Base-by-base conservation (phyloP, 2,113 vertebrate species). In the Corydoras maculifer region DNA sequence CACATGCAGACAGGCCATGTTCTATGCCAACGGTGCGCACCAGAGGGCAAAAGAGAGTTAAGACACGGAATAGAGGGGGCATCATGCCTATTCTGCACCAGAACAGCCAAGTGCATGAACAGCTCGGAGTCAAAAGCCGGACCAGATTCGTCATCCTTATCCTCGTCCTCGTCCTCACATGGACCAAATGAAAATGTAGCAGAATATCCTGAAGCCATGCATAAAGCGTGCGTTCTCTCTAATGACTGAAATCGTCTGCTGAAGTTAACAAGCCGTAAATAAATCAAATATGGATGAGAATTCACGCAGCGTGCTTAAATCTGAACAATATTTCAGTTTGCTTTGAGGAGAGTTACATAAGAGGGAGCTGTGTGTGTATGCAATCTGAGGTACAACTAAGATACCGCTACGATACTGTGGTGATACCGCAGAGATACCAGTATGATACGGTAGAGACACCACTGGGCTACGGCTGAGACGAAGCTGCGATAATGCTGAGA, bases 271-370 rank as follows among this genome's bases (percentile, higher is more conserved):
- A 59, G 53, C 9, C 71, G 50, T 15, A 65, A 63, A 72, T 58
- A 55, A 72, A 65, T 72, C 65, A 72, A 65, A 72, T 50, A 72
- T 72, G 25, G 18, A 32, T 15, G 25, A 9, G 51, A 58, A 35
- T 29, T 48, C 70, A 65, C 29, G 70, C 70, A 58, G 18, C 61
- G 6, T n/a, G 12, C 57, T 62, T 55, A 54, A 58, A 30, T 72
- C 63, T 32, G 14, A 72, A 15, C 53, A 48, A 57, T 49, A 58
- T 14, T 2, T 15, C n/a, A 43, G 4, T 29, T 63, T 55, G 60
- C 31, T 49, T 58, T 9, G 25, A 18, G 62, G 18, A 25, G 51
- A 50, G 70, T 72, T 72, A 65, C 29, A 25, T 65, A 72, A 65
- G 9, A 51, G 13, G 4, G 43, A 15, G 55, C 62, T 31, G 58